Base-by-base conservation (phyloP, 2,888 invertebrate species). In the Caenorhabditis doughertyi region DNA sequence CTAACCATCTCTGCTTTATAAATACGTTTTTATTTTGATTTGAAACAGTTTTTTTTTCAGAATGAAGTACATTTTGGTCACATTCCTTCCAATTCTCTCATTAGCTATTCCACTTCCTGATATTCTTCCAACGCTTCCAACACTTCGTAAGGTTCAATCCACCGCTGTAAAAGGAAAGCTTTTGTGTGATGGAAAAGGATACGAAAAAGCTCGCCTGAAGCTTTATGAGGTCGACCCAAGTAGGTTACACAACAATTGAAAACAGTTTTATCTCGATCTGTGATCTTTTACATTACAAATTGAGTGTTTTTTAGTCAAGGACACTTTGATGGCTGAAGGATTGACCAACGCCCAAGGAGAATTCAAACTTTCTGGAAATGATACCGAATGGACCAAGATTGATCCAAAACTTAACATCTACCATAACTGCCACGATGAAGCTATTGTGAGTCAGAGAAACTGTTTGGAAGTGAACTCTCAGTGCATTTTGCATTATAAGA, bases 391-490 rank as follows among this genome's bases (percentile, higher is more conserved):
- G 72, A 82, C 85, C 35, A 84, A 77, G n/a, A 89, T 89, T 35
- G 88, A 88, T 55, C 88, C 88, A 65, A 85, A 86, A 55, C 44
- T 89, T 25, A 87, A 89, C 79, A 87, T 90, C 65, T 89, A 89
- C 56, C 90, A 90, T 72, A 89, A 89, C 77, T 90, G 90, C 73
- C 86, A 90, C 47, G 89, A 88, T 49, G 88, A 88, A 49, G 85
- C 81, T 53, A 81, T 77, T 68, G 80, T 81, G 16, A 72, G 74
- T 79, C 9, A 39, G 11, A 39, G 3, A 8, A 39, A 39, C 39
- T 39, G n/a, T n/a, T n/a, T n/a, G 39, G 44, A 47, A 47, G 18
- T 35, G 11, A 39, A 27, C 2, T 11, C 39, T 39, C 9, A 39
- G 3, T 39, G 4, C 3, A 39, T 13, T 2, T 2, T 39, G 13